Conservation (phyloP, 2,888 invertebrate species). For the Eilema sororculum region DNA sequence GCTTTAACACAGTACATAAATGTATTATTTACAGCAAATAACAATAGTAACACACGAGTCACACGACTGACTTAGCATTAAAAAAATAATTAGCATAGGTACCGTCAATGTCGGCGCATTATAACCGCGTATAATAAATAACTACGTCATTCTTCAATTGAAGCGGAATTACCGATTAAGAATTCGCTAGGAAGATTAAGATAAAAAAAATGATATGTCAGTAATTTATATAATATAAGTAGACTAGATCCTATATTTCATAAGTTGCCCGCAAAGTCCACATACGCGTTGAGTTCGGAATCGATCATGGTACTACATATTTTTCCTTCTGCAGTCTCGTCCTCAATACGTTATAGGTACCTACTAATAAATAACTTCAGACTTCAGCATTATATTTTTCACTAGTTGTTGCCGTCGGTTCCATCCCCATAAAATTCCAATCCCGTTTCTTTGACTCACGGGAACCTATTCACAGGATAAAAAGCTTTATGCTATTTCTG, state of each 20-base stretch:
- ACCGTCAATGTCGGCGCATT: conserved; percentile 6
- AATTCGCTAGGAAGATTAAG: background rate
- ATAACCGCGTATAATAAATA: background rate
- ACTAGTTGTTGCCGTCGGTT: no score
- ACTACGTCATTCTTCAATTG: conserved; percentile 10
- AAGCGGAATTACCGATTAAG: background rate
- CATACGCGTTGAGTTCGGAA: no score
- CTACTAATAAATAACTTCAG: background rate
- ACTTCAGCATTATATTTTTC: background rate
- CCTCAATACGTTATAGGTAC: background rate
- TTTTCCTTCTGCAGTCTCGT: background rate
- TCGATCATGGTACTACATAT: background rate
- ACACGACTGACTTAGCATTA: background rate
- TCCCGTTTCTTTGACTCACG: no score
- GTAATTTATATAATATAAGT: background rate
- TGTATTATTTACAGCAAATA: conserved; percentile 5
- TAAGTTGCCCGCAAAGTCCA: no score
- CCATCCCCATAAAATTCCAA: no score
- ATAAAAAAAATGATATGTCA: background rate
- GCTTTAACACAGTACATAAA: background rate
- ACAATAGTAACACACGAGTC: background rate
- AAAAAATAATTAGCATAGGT: conserved; percentile 13
- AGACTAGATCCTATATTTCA: background rate
- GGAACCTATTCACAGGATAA: no score
- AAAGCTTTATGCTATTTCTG: no score